These are phyloP conservation scores for Drosophila ficusphila DNA, from an alignment of 1,140 invertebrate genomes.

Conservation along the genomic window DNA sequence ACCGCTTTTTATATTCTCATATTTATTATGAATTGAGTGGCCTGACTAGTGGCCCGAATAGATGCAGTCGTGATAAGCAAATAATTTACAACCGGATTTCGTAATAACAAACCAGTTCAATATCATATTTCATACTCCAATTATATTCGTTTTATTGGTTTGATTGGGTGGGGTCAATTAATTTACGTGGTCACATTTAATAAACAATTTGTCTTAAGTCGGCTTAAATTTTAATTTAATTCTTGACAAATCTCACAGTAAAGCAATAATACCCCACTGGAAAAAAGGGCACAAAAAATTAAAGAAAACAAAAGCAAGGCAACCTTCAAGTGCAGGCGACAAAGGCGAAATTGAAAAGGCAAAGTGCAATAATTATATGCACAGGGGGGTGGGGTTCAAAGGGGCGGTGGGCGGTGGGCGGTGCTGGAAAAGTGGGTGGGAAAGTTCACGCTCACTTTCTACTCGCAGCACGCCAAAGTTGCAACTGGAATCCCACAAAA, in stretches of 20 bases:
- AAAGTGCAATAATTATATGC: slow-evolving; percentile 28
- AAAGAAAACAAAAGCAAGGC: slow-evolving; percentile 4
- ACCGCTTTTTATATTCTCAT: not conserved
- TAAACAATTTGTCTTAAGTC: too few species aligned
- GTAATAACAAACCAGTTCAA: not conserved
- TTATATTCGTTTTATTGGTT: not conserved
- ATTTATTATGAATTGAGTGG: not conserved
- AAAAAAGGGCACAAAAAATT: not conserved
- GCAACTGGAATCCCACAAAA: not conserved
- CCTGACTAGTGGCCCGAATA: not conserved
- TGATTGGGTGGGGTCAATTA: not conserved
- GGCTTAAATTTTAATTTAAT: too few species aligned
- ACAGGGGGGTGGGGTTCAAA: not conserved
- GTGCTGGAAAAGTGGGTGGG: slow-evolving; percentile 33
- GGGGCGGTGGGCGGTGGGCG: slow-evolving; percentile 1
- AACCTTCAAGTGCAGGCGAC: slow-evolving; percentile 17
- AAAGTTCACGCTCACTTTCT: slow-evolving; percentile 72
- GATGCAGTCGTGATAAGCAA: not conserved
- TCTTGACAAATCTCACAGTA: not conserved
- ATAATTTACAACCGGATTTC: too few species aligned
- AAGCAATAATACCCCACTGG: not conserved
- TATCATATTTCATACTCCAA: not conserved
- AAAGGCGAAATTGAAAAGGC: slow-evolving; percentile 14
- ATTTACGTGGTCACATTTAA: too few species aligned
- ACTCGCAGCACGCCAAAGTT: slow-evolving; percentile 48